Percentiles rank a stretch among this genome's conserved stretches.
These are phyloP conservation scores for Petrocephalus microphthalmus DNA, from an alignment of 2,113 vertebrate genomes.

Conservation along the genomic window DNA sequence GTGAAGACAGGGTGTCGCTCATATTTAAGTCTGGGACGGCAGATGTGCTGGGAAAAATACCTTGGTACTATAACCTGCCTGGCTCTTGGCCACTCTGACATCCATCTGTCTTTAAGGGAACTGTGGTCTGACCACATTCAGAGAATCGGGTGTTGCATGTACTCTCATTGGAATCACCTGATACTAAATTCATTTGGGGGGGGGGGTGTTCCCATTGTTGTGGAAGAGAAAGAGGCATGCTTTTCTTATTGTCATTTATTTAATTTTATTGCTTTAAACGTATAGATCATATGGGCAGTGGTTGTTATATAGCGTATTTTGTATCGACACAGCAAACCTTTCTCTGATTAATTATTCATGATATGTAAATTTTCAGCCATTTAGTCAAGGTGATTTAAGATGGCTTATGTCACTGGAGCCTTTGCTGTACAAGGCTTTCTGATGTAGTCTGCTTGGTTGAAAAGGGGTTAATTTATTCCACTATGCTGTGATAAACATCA, in stretches of 20 bases:
- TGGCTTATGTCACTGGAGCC: not conserved
- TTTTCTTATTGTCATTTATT: not conserved
- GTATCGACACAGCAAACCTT: not conserved
- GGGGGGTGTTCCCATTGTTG: not conserved
- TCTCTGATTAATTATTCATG: not conserved
- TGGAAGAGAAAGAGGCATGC: not conserved
- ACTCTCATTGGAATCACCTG: not conserved
- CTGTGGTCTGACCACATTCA: not conserved
- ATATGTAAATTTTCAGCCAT: not conserved
- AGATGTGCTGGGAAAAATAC: not conserved
- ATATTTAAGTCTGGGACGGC: not conserved
- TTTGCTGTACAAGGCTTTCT: not conserved
- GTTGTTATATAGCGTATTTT: not conserved
- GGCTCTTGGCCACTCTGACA: not conserved
- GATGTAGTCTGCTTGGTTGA: not conserved
- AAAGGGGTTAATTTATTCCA: slow-evolving; percentile 32
- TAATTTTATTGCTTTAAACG: not conserved
- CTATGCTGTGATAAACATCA: not conserved
- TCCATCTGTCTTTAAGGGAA: not conserved
- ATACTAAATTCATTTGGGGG: not conserved
- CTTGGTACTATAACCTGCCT: not conserved
- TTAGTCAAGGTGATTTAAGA: not conserved
- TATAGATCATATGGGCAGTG: not conserved
- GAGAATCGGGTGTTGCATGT: not conserved
- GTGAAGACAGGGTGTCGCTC: not conserved